A percentile compares a stretch with the other conserved stretches of the same genome.
These are phyloP conservation scores for Augochlora pura DNA, from an alignment of 1,140 invertebrate genomes.

Conservation along the genomic window DNA sequence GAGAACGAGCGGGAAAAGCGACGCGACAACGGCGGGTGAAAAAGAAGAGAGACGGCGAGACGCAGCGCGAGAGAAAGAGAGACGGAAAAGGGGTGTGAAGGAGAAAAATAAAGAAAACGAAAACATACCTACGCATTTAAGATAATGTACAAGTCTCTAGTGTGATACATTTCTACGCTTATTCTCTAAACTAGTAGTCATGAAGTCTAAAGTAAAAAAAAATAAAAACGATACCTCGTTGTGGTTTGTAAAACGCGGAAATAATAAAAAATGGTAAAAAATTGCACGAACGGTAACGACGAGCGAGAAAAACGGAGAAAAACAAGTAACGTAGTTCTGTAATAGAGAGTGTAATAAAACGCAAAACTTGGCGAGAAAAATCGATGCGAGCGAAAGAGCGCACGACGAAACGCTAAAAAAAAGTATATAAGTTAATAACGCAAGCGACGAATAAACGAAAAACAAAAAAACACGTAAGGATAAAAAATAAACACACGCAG, in stretches of 20 bases:
- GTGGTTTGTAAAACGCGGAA: constrained; percentile 53
- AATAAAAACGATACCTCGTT: constrained; percentile 64
- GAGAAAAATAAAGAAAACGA: constrained; percentile 39
- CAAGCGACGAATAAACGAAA: neutral
- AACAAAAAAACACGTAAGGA: constrained; percentile 17
- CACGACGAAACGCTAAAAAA: constrained; percentile 11
- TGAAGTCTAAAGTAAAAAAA: constrained; percentile 69
- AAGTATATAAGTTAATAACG: neutral
- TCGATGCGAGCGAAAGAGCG: neutral
- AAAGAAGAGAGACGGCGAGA: no score
- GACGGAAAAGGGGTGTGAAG: constrained; percentile 36
- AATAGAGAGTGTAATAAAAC: neutral
- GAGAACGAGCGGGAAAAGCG: constrained; percentile 23
- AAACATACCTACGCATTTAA: constrained; percentile 71
- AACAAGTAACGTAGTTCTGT: neutral
- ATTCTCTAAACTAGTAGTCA: constrained; percentile 71
- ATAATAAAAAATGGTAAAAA: neutral
- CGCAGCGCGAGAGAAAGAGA: neutral
- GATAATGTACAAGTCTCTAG: constrained; percentile 75
- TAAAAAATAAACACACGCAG: no score
- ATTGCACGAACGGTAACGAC: neutral
- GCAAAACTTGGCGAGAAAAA: no score
- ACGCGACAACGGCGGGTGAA: neutral
- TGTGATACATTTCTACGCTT: constrained; percentile 76
- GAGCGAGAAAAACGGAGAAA: neutral